These are phyloP conservation scores for Drosophila macrospina DNA, from an alignment of 2,888 invertebrate genomes.

Conservation along the genomic window DNA sequence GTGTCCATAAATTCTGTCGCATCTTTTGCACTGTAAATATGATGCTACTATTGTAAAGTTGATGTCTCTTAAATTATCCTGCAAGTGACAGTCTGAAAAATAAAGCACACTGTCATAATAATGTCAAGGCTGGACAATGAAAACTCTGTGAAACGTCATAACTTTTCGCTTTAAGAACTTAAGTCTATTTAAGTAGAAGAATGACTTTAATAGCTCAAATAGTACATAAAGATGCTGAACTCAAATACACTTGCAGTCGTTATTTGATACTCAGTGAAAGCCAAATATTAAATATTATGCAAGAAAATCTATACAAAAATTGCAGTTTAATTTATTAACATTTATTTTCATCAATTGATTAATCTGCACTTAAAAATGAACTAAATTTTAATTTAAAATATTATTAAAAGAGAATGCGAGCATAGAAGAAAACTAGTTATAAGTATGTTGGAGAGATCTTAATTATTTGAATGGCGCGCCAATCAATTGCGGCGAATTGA, in stretches of 20 bases:
- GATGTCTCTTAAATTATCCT: neutral
- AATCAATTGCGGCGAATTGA: too few species aligned
- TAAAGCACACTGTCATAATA: conserved; percentile 1
- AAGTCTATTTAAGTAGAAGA: too few species aligned
- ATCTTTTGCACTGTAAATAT: neutral
- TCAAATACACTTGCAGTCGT: too few species aligned
- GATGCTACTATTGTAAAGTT: neutral
- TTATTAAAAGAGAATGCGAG: too few species aligned
- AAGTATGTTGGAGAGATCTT: too few species aligned
- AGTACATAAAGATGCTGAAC: too few species aligned
- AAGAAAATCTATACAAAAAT: neutral
- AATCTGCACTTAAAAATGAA: neutral
- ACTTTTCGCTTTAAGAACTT: too few species aligned
- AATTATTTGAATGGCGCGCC: too few species aligned
- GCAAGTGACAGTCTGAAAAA: neutral
- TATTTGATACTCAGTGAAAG: neutral
- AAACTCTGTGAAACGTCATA: neutral
- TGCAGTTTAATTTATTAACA: neutral
- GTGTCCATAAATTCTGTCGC: neutral
- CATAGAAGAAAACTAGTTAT: neutral
- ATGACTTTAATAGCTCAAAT: too few species aligned
- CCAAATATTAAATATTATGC: too few species aligned
- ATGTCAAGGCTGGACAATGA: neutral
- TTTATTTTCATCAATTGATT: too few species aligned
- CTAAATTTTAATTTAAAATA: neutral